Base-by-base conservation (phyloP, 2,888 invertebrate genomes). In the Tuta absoluta region DNA sequence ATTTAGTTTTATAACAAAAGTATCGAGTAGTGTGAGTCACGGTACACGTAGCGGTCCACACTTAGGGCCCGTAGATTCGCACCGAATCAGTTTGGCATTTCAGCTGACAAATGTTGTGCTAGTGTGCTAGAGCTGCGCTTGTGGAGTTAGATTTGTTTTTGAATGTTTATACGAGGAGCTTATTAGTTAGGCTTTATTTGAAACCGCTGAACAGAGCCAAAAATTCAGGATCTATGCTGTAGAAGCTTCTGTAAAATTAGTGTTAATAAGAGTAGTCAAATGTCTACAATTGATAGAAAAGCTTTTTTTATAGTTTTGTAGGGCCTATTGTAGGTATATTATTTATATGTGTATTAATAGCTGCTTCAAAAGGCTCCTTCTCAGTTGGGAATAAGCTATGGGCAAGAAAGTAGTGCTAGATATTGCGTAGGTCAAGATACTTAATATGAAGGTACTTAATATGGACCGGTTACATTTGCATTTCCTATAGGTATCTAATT, bases 31-130 rank as follows among this genome's bases (percentile, higher is more conserved):
- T 11, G 48, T 70, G 37, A 38, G 61, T 70, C 73, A 69, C 63
- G 41, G 69, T 81, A 73, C 72, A 72, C 76, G 76, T 83, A 85
- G 84, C 83, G 84, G 85, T 83, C 71, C 56, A 28, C 56, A 56
- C 28, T 56, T 28, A 56, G 56, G 28, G 28, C 28, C 56, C 80
- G 81, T 84, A 86, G 87, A 85, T 86, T 87, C 83, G 83, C 84
- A 80, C 80, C 81, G 81, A 86, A 82, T 81, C 84, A 79, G 81
- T 83, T 83, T 90, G 90, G 84, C 89, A 90, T 91, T 90, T 89
- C 77, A 87, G 87, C 88, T 85, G 87, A 86, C 88, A 87, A 90
- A 89, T 86, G 83, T 80, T 83, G 74, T 86, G 83, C 80, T 83
- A 74, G 78, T 75, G 75, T 70, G 72, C 67, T 65, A 67, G 17